phyloP scores from a whole-genome alignment of 1,140 invertebrate species.

The Adelges cooleyi region DNA sequence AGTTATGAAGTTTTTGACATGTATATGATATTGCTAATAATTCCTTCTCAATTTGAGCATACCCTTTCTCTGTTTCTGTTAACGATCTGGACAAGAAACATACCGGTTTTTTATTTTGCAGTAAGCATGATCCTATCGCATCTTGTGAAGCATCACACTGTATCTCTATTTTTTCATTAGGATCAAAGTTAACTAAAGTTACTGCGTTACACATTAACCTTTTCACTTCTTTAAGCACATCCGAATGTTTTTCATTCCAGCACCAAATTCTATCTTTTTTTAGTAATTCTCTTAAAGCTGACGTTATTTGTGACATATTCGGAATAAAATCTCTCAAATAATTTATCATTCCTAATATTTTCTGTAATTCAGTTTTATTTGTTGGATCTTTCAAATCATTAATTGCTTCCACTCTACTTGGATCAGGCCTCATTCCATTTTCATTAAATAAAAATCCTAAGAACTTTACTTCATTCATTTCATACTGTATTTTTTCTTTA shows the following conservation, averaged over 20 bases:
- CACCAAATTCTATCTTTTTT: too few relatives aligned
- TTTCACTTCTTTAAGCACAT: constrained; percentile 37
- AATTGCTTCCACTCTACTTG: too few relatives aligned
- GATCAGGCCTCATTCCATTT: too few relatives aligned
- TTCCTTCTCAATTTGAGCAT: constrained; percentile 36
- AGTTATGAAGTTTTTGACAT: constrained; percentile 34
- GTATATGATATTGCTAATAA: constrained; percentile 34
- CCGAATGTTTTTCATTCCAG: constrained; percentile 31
- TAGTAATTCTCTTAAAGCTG: constrained; percentile 34
- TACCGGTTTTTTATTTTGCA: constrained; percentile 36
- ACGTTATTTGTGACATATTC: constrained; percentile 32
- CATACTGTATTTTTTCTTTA: too few relatives aligned
- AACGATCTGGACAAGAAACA: constrained; percentile 37
- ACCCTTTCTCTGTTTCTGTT: constrained; percentile 33
- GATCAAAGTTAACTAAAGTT: constrained; percentile 35
- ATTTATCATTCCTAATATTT: constrained; percentile 39
- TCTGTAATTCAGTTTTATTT: constrained; percentile 37
- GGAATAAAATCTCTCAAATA: constrained; percentile 37
- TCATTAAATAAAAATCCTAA: constrained; percentile 37
- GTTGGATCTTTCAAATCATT: constrained; percentile 30
- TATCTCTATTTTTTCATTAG: constrained; percentile 33
- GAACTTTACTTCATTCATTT: constrained; percentile 36
- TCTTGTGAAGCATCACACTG: constrained; percentile 36
- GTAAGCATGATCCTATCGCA: too few relatives aligned
- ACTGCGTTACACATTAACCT: constrained; percentile 32